A percentile compares a stretch with the other conserved stretches of the same genome.
Evolutionary conservation across 2,113 vertebrate genomes (phyloP).

Genomic region (Ictalurus punctatus): DNA sequence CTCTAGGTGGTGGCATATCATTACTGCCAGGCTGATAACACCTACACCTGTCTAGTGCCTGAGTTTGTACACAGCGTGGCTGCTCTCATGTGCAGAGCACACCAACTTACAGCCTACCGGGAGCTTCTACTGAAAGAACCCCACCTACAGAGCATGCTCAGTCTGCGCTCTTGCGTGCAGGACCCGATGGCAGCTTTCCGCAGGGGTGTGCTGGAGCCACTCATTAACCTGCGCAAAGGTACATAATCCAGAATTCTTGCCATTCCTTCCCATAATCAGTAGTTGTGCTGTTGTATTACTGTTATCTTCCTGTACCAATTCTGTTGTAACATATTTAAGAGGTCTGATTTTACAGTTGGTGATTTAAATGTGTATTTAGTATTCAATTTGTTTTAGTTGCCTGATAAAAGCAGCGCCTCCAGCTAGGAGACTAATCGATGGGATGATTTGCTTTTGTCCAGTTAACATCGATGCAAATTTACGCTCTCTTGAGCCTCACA

Average conservation of each 20-base stretch:
- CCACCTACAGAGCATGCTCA: slow-evolving; percentile 92
- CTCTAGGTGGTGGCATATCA: slow-evolving; percentile 94
- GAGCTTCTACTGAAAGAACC: slow-evolving; percentile 89
- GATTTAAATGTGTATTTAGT: neutral
- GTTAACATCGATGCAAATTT: neutral
- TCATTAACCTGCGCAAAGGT: slow-evolving; percentile 86
- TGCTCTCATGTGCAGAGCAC: slow-evolving; percentile 87
- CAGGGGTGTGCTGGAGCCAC: slow-evolving; percentile 90
- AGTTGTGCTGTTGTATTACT: neutral
- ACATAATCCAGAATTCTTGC: slow-evolving; percentile 36
- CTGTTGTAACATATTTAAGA: neutral
- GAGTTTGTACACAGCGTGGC: slow-evolving; percentile 95
- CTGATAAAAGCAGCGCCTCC: neutral
- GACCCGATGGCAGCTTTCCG: slow-evolving; percentile 88
- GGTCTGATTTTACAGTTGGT: neutral
- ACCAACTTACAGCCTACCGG: slow-evolving; percentile 82
- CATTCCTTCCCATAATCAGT: neutral
- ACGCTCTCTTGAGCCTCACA: neutral
- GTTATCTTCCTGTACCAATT: neutral
- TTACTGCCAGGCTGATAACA: slow-evolving; percentile 98
- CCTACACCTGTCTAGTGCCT: slow-evolving; percentile 94
- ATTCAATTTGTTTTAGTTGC: neutral
- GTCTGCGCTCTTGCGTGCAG: slow-evolving; percentile 93
- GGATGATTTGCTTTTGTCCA: neutral
- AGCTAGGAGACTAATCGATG: neutral